Percentiles rank a stretch among this genome's conserved stretches.
phyloP scores from a whole-genome alignment of 2,113 vertebrate species.

The Cyprinodon tularosa region DNA sequence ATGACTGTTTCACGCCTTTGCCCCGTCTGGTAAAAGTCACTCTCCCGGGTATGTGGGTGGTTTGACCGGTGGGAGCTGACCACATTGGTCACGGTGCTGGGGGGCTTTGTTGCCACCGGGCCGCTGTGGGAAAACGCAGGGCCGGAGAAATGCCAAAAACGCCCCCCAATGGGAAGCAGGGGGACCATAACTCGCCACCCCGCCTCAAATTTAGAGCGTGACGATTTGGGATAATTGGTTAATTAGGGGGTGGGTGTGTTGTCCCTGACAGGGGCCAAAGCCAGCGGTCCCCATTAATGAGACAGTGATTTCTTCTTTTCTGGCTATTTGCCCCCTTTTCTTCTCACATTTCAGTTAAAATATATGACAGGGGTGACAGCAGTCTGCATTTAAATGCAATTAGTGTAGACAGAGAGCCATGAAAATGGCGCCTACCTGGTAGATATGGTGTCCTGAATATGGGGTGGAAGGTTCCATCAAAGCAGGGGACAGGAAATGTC shows the following conservation, averaged over 20 bases:
- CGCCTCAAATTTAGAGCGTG: slow-evolving; percentile 87
- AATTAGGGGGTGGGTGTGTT: slow-evolving; percentile 84
- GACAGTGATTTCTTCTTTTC: slow-evolving; percentile 87
- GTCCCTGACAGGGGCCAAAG: slow-evolving; percentile 75
- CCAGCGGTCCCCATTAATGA: slow-evolving; percentile 85
- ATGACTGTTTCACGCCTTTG: slow-evolving; percentile 89
- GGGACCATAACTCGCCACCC: slow-evolving; percentile 68
- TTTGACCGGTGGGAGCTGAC: slow-evolving; percentile 85
- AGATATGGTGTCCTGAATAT: slow-evolving; percentile 93
- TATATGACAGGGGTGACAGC: slow-evolving; percentile 28
- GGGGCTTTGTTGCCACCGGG: slow-evolving; percentile 81
- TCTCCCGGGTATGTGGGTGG: slow-evolving; percentile 84
- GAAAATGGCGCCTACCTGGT: slow-evolving; percentile 84
- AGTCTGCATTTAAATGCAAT: slow-evolving; percentile 58
- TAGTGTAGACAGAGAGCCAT: slow-evolving; percentile 9
- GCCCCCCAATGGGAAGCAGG: slow-evolving; percentile 77
- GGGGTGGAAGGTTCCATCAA: slow-evolving; percentile 92
- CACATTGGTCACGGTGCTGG: slow-evolving; percentile 90
- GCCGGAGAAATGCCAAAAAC: slow-evolving; percentile 80
- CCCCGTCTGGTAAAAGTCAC: slow-evolving; percentile 81
- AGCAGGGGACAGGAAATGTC: slow-evolving; percentile 90
- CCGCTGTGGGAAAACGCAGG: slow-evolving; percentile 86
- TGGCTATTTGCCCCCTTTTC: slow-evolving; percentile 46
- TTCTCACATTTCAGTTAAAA: slow-evolving; percentile 21
- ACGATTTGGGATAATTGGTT: slow-evolving; percentile 94